Base-by-base conservation (phyloP, 2,888 invertebrate species). In the Chrysina gloriosa region DNA sequence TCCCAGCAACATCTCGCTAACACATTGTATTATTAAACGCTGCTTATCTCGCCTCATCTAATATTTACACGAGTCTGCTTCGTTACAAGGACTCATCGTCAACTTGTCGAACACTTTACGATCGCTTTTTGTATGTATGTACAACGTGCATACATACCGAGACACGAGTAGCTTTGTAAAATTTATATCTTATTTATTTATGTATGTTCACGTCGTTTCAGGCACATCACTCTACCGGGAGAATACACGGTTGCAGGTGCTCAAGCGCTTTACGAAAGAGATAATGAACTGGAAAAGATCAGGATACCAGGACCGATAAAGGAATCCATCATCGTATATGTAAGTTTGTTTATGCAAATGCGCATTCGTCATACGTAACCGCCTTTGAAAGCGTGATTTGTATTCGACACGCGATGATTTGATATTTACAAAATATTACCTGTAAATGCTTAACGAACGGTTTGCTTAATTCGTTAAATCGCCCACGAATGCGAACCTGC, bases 191-290 rank as follows among this genome's bases (percentile, higher is more conserved):
- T 64, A 29, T 23, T 64, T 50, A 36, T 48, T 21, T 36, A 11
- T 27, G 42, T 2, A 27, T 50, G 48, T 39, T 65, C n/a, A n/a
- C n/a, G n/a, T n/a, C n/a, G 71, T 77, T 73, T 42, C 80, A 92
- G 92, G 74, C 87, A 89, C 74, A 88, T 90, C 73, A 88, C 89
- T 16, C 80, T 89, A 84, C 91, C 92, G 52, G 92, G 92, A 6
- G 95, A 95, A 83, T 95, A 95, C 81, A 87, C 89, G 72, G 91
- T 94, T 63, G 94, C 92, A 11, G 93, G 93, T 58, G 87, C 93
- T 1, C 89, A 90, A 72, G 89, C 94, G 54, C 87, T 93, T 70
- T 96, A 96, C 84, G 90, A 90, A 82, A 85, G 94, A 73, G 89
- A 89, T 75, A 87, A 90, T 76, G 91, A 94, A 77, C 89, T 89